Evolutionary conservation across 2,888 invertebrate genomes (phyloP).

Genomic region (Melikaiella ostensackeni): DNA sequence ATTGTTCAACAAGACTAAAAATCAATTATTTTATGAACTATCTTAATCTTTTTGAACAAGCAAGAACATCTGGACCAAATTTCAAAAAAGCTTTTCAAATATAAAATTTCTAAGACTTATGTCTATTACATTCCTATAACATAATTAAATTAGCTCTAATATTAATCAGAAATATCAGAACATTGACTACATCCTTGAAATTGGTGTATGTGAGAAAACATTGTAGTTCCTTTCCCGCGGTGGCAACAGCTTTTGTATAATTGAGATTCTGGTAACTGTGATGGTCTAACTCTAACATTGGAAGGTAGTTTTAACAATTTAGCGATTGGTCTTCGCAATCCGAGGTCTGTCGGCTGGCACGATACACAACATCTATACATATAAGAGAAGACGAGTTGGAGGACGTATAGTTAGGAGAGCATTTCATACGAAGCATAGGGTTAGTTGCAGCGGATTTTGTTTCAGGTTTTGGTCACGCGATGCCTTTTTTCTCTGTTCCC

Average conservation of each 20-base stretch:
- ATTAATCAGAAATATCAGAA: not conserved
- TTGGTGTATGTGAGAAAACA: constrained; percentile 23
- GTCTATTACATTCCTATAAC: no score
- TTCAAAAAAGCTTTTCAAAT: no score
- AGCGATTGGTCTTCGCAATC: constrained; percentile 18
- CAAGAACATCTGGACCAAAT: no score
- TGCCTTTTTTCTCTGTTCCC: constrained; percentile 76
- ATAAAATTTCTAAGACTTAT: no score
- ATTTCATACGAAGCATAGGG: constrained; percentile 64
- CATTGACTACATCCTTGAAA: not conserved
- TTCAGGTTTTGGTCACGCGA: constrained; percentile 76
- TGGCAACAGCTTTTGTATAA: constrained; percentile 4
- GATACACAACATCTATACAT: constrained; percentile 22
- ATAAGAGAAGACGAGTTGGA: constrained; percentile 43
- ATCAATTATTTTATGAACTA: no score
- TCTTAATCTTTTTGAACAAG: no score
- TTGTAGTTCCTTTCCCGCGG: constrained; percentile 29
- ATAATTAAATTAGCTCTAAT: no score
- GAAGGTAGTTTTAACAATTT: constrained; percentile 34
- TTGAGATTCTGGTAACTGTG: constrained; percentile 24
- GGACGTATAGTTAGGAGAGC: constrained; percentile 59
- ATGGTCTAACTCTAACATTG: constrained; percentile 28
- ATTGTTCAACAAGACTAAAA: no score
- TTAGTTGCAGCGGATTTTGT: constrained; percentile 68
- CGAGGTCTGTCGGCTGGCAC: constrained; percentile 18